Percentiles rank a stretch among this genome's conserved stretches.
Evolutionary conservation across 2,797 vertebrate genomes (phyloP).

Genomic region (Melopsittacus undulatus): DNA sequence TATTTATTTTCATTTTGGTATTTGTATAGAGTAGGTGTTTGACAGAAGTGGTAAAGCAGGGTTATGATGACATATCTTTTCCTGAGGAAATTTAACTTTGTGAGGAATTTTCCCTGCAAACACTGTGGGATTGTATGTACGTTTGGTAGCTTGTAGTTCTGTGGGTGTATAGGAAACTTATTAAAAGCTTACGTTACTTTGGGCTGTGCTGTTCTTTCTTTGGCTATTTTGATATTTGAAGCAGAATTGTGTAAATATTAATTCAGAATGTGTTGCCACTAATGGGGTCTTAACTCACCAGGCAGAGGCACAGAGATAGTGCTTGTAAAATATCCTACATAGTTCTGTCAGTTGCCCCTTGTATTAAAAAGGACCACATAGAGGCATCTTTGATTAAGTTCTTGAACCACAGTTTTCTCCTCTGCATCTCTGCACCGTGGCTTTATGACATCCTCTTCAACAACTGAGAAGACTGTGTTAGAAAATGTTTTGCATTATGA

Average conservation of each 20-base stretch:
- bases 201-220: background rate
- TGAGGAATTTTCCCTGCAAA: conserved; percentile 34
- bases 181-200: background rate
- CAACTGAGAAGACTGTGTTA: background rate
- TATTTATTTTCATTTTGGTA: conserved; percentile 24
- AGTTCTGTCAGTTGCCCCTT: background rate
- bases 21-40: conserved; percentile 32
- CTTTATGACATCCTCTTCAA: background rate
- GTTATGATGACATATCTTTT: conserved; percentile 56
- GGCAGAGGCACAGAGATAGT: background rate
- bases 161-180: background rate
- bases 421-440: background rate
- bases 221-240: background rate
- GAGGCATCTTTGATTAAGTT: background rate
- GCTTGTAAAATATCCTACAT: fast-evolving
- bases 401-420: background rate
- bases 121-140: background rate
- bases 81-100: conserved; percentile 50
- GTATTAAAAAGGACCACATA: background rate
- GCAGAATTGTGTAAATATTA: background rate
- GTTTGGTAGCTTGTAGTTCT: background rate
- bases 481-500: background rate
- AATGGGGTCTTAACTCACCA: background rate
- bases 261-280: background rate
- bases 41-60: conserved; percentile 22